A percentile compares a stretch with the other conserved stretches of the same genome.
phyloP scores from a whole-genome alignment of 2,888 invertebrate species.

The Alsophila aescularia region DNA sequence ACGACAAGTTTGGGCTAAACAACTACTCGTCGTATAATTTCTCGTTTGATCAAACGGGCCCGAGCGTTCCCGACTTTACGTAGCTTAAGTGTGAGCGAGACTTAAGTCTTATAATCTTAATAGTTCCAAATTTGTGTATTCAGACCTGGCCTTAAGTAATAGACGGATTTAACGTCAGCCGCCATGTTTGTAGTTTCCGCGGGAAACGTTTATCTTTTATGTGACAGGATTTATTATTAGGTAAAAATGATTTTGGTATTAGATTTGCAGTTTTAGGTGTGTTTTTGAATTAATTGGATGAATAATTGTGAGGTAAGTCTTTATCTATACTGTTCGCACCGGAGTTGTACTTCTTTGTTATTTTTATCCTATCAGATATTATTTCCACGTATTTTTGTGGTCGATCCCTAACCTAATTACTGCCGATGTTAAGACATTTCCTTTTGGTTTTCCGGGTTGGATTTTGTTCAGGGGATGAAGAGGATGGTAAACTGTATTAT shows the following conservation, averaged over 20 bases:
- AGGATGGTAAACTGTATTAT: too few relatives aligned
- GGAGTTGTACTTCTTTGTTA: background rate
- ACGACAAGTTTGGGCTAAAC: too few relatives aligned
- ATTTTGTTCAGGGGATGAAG: background rate
- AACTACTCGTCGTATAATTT: too few relatives aligned
- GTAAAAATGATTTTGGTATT: too few relatives aligned
- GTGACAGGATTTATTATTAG: too few relatives aligned
- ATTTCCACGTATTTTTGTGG: background rate
- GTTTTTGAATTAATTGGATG: too few relatives aligned
- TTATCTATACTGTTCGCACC: too few relatives aligned
- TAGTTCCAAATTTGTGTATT: constrained; percentile 6
- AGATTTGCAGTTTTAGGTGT: too few relatives aligned
- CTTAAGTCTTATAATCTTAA: constrained; percentile 20
- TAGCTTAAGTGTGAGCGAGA: constrained; percentile 7
- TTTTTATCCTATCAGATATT: background rate
- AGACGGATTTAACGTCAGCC: background rate
- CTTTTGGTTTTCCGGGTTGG: background rate
- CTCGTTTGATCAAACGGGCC: too few relatives aligned
- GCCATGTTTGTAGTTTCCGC: background rate
- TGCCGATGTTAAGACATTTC: background rate
- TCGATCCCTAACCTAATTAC: background rate
- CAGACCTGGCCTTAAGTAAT: background rate
- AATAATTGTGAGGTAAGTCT: too few relatives aligned
- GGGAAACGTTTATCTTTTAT: background rate
- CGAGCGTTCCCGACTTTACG: too few relatives aligned